Evolutionary conservation across 64 coral and sea anemone species (phyloP), one percentile per base, ranked within the genome.

Genomic region (Platygyra sinensis): DNA sequence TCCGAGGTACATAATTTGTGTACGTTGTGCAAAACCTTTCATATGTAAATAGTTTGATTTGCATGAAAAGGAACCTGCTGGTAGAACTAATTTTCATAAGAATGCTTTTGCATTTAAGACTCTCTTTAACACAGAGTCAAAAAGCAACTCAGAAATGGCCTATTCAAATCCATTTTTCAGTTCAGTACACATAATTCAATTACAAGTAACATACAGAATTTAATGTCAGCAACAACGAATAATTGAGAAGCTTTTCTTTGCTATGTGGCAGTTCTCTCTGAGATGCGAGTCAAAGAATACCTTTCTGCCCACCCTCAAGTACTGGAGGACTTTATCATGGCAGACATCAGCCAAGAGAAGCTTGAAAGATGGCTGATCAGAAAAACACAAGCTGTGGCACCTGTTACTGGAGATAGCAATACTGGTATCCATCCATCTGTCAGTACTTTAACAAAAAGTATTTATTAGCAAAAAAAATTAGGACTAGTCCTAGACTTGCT

Each of bases 341-440:
- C 94, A 24, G 51, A 92, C 8, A 91, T 90, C 8, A 98, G 96
- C 77, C 87, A 87, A 54, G 96, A 98, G 29, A 90, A 98, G 39
- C 74, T 98, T 10, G 96, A 98, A 60, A 90, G 90, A 74, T 98
- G 93, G 96, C 67, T 98, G 72, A 98, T 98, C 73, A 88, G 96
- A 87, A 98, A 98, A 82, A 95, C 94, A 36, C 96, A 98, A 32
- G 39, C 54, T 38, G 11, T 27, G 11, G 36, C 52, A 71, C 81
- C 65, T 12, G 51, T 90, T 0, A 73, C 64, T 30, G 88, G 63
- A 38, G 29, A 63, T 19, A 24, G 31, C 6, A 30, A 28, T 82
- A 54, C 60, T 73, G 88, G 88, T 81, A 14, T 46, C 42, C 42
- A 46, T 8, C 0, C 42, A 46, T 46, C 42, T 5, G 7, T 46